Evolutionary conservation across 2,113 vertebrate species (phyloP).

Genomic region (Pleuronectes platessa): DNA sequence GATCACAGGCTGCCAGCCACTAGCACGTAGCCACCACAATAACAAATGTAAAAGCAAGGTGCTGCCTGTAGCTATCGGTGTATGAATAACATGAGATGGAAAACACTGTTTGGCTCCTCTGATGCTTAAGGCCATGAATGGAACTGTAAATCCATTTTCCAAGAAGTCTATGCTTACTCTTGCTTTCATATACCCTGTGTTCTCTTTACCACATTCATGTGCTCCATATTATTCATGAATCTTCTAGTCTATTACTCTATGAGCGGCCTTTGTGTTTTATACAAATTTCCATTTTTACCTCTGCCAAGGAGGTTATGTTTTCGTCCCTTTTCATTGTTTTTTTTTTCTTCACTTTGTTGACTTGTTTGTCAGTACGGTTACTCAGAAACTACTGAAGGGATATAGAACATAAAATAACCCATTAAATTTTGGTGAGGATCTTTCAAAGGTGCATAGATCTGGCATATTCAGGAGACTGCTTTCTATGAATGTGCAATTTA

Average conservation of each 20-base stretch:
- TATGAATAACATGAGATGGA: slow-evolving; percentile 1
- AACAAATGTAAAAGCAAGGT: slow-evolving; percentile 33
- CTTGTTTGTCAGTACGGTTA: too few species aligned
- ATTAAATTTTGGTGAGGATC: too few species aligned
- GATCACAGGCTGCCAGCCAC: slow-evolving; percentile 32
- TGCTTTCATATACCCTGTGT: neutral
- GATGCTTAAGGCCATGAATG: neutral
- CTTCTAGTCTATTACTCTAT: neutral
- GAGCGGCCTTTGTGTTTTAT: neutral
- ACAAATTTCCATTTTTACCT: neutral
- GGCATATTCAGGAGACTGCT: too few species aligned
- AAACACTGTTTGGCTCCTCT: slow-evolving; percentile 15
- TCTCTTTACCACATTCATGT: neutral
- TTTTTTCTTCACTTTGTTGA: too few species aligned
- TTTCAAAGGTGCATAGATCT: too few species aligned
- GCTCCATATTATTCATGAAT: neutral
- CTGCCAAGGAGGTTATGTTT: too few species aligned
- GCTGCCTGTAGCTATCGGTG: slow-evolving; percentile 14
- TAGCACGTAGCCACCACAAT: slow-evolving; percentile 24
- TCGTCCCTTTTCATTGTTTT: too few species aligned
- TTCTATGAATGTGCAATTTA: too few species aligned
- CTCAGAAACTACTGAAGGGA: too few species aligned
- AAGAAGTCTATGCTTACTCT: neutral
- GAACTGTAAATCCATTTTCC: slow-evolving; percentile 5
- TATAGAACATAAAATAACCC: too few species aligned